These are phyloP conservation scores for Papilio machaon DNA, from an alignment of 1,140 invertebrate species.

Conservation along the genomic window DNA sequence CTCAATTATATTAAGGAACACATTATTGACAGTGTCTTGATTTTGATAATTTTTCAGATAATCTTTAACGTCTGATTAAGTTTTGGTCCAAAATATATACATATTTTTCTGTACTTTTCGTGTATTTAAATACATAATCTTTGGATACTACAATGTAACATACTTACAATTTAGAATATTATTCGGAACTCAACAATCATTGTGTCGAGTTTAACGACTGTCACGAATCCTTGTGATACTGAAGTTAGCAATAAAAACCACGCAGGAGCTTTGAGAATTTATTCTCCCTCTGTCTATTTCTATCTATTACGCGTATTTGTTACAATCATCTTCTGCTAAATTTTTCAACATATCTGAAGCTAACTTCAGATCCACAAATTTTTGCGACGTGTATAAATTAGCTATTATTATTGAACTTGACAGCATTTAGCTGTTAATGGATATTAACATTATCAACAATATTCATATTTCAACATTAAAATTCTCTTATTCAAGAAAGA, in stretches of 20 bases:
- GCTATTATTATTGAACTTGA: not conserved
- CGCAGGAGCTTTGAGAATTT: not conserved
- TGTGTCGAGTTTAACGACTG: not conserved
- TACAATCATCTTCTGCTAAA: not conserved
- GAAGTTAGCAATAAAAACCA: not conserved
- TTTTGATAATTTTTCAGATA: slow-evolving; percentile 20
- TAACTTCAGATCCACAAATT: not conserved
- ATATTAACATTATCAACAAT: slow-evolving; percentile 32
- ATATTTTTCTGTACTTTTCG: slow-evolving; percentile 37
- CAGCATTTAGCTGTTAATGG: not conserved
- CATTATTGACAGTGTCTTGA: slow-evolving; percentile 35
- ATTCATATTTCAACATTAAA: slow-evolving; percentile 37
- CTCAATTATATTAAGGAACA: slow-evolving; percentile 37
- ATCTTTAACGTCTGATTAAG: slow-evolving; percentile 52
- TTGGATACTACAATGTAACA: slow-evolving; percentile 22
- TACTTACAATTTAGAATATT: not conserved
- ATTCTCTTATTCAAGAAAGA: slow-evolving; percentile 21
- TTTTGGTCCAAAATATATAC: slow-evolving; percentile 69
- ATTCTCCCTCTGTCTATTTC: too few relatives aligned
- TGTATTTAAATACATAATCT: slow-evolving; percentile 40
- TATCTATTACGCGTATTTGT: not conserved
- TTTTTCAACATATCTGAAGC: not conserved
- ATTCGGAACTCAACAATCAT: not conserved
- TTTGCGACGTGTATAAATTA: not conserved
- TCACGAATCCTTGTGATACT: not conserved